phyloP scores from a whole-genome alignment of 2,888 invertebrate genomes.

The Sycophila texana region DNA sequence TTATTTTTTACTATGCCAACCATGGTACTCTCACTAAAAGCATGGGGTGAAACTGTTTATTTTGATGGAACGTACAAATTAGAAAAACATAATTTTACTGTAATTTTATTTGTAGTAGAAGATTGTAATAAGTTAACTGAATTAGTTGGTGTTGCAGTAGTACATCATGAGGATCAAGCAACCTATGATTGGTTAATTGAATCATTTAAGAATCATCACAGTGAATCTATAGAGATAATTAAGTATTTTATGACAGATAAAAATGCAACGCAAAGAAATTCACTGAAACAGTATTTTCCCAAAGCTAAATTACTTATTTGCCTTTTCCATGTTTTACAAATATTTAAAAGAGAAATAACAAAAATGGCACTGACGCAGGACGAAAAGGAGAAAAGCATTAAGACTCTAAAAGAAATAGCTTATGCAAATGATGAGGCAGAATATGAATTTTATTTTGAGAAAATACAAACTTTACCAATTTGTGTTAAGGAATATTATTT shows the following conservation, averaged over 20 bases:
- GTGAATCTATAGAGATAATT: slow-evolving; percentile 28
- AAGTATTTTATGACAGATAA: slow-evolving; percentile 55
- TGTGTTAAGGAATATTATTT: not conserved
- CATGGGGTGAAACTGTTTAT: slow-evolving; percentile 6
- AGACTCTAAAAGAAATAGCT: not conserved
- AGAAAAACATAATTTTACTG: not conserved
- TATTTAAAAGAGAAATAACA: slow-evolving; percentile 9
- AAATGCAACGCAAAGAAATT: slow-evolving; percentile 42
- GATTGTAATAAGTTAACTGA: slow-evolving; percentile 5
- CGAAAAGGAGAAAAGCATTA: not conserved
- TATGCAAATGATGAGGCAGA: not conserved
- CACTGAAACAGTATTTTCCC: slow-evolving; percentile 31
- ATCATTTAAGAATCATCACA: slow-evolving; percentile 37
- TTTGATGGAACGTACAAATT: slow-evolving; percentile 24
- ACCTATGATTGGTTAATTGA: slow-evolving; percentile 39
- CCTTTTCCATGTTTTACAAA: slow-evolving; percentile 41
- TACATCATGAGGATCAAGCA: slow-evolving; percentile 31
- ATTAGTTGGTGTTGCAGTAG: not conserved
- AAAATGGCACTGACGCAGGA: not conserved
- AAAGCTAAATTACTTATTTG: slow-evolving; percentile 46
- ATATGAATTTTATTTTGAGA: not conserved
- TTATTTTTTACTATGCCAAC: slow-evolving; percentile 1
- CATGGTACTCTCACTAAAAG: not conserved
- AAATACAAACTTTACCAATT: not conserved
- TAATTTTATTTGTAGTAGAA: not conserved